Conservation (phyloP, 2,113 vertebrate genomes). For the Tachysurus fulvidraco region DNA sequence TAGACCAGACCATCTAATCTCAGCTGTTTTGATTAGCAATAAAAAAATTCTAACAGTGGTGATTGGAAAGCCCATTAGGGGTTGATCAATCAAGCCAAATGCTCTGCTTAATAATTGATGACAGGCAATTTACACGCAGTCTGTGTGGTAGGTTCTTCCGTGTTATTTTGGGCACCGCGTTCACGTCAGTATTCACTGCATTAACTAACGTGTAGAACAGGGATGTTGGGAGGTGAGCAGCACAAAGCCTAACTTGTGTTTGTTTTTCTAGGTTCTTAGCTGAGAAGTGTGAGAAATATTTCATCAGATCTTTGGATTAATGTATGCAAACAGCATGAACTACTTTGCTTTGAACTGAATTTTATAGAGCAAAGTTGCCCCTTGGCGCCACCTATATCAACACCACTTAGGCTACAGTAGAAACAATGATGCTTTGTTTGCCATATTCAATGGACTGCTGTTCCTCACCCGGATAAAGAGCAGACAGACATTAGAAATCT, state of each 20-base stretch:
- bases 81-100: slow-evolving; percentile 56
- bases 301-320: background rate
- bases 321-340: slow-evolving; percentile 5
- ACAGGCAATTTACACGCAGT: slow-evolving; percentile 52
- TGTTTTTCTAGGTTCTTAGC: background rate
- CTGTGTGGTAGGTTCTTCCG: slow-evolving; percentile 25
- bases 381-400: slow-evolving; percentile 25
- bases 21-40: slow-evolving; percentile 45
- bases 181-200: slow-evolving; percentile 32
- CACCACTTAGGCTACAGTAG: slow-evolving; percentile 27
- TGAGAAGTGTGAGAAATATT: background rate
- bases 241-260: background rate
- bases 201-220: slow-evolving; percentile 24
- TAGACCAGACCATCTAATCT: slow-evolving; percentile 23
- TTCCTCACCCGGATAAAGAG: slow-evolving; percentile 37
- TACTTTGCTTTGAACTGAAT: slow-evolving; percentile 14
- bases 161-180: slow-evolving; percentile 32
- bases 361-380: slow-evolving; percentile 22
- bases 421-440: slow-evolving; percentile 43
- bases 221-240: background rate
- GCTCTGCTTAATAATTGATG: slow-evolving; percentile 58
- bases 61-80: slow-evolving; percentile 55
- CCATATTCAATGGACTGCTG: slow-evolving; percentile 28
- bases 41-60: slow-evolving; percentile 45
- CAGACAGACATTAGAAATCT: slow-evolving; percentile 35